Base-by-base conservation (phyloP, 2,888 invertebrate species). In the Alviniconcha strummeri region DNA sequence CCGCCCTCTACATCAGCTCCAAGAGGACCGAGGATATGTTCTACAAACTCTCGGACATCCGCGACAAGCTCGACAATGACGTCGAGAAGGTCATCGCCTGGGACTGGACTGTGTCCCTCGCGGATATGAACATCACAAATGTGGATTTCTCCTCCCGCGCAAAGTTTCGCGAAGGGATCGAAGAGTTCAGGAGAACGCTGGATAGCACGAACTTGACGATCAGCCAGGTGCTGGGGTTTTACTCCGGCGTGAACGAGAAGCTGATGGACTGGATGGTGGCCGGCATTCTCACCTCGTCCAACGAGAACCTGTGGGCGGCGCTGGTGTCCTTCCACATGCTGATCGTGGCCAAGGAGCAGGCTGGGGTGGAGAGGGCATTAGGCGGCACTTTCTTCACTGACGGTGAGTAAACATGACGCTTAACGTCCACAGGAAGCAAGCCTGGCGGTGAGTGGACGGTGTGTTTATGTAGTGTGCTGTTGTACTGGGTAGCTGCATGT, bases 311-410 rank as follows among this genome's bases (percentile, higher is more conserved):
- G 56, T 90, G 90, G 89, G 82, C 85, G 9, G 81, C 83, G 15
- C 82, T 90, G 19, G 88, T 88, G 8, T 87, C 87, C 9, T 90
- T 88, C 84, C 87, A 90, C 76, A 86, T 89, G 87, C 83, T 90
- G 67, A 80, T 88, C 4, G 19, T 89, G 52, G 86, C 88, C 52
- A 89, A 89, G 77, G 90, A 89, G 79, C 85, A 90, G 71, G 87
- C 89, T 2, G 90, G 90, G 0, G 86, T 89, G 9, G 90, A 90
- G 79, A 75, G 90, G 19, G 90, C 90, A 0, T 82, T 89, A 0
- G 90, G 90, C 0, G 86, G 88, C 52, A 86, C 87, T 4, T 90
- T 85, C 79, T 90, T 82, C 78, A 85, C 88, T 2, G 82, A 87
- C 88, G 90, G 90, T 90, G 84, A 60, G 87, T 80, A 54, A 76